These are phyloP conservation scores for Drosophila neonasuta DNA, from an alignment of 2,888 invertebrate genomes.

Conservation along the genomic window DNA sequence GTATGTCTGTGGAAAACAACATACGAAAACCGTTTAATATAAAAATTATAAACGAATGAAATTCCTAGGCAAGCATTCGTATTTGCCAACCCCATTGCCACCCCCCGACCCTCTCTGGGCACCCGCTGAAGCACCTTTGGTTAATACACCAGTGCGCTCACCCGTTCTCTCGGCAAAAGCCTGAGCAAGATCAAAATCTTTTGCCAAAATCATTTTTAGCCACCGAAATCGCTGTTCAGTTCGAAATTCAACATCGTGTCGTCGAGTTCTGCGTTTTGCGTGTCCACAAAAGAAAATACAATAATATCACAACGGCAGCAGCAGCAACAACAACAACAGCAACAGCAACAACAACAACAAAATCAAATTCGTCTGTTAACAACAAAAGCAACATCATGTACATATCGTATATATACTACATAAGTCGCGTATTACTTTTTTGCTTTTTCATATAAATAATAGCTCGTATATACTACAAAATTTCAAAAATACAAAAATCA, in stretches of 20 bases:
- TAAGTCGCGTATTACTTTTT: slow-evolving; percentile 43
- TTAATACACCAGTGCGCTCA: slow-evolving; percentile 21
- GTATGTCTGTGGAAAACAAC: slow-evolving; percentile 19
- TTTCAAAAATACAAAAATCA: slow-evolving; percentile 30
- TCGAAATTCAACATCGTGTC: slow-evolving; percentile 69
- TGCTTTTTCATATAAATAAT: slow-evolving; percentile 60
- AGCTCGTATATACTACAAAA: slow-evolving; percentile 59
- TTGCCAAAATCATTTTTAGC: slow-evolving; percentile 72
- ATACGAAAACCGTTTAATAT: slow-evolving; percentile 57
- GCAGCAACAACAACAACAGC: slow-evolving; percentile 19
- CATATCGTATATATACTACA: slow-evolving; percentile 48
- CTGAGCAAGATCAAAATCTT: slow-evolving; percentile 44
- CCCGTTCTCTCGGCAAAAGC: slow-evolving; percentile 42
- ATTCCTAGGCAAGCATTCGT: slow-evolving; percentile 52
- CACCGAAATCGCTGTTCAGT: slow-evolving; percentile 64
- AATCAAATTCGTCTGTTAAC: slow-evolving; percentile 38
- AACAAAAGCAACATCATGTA: slow-evolving; percentile 50
- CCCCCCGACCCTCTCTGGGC: background rate
- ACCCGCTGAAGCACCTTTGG: slow-evolving; percentile 5
- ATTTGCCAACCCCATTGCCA: background rate
- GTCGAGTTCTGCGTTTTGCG: slow-evolving; percentile 55
- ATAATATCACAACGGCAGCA: slow-evolving; percentile 6
- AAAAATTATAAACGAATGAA: slow-evolving; percentile 63
- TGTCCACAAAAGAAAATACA: slow-evolving; percentile 29
- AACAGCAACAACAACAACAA: slow-evolving; percentile 2